Evolutionary conservation across 2,888 invertebrate genomes (phyloP).

Genomic region (Nycteola revayana): DNA sequence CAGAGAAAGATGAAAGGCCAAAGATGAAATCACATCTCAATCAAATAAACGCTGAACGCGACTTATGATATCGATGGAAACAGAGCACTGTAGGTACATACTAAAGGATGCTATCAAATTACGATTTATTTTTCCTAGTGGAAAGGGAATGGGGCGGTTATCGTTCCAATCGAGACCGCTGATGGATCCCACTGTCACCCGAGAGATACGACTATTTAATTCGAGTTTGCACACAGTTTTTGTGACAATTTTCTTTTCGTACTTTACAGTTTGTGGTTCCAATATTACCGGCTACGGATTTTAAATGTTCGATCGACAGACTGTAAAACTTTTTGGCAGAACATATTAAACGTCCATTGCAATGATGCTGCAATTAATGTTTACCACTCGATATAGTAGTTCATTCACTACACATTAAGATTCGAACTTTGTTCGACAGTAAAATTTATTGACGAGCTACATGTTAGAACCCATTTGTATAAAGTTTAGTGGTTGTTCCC

Average conservation of each 20-base stretch:
- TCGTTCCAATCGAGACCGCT: slow-evolving; percentile 60
- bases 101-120: slow-evolving; percentile 51
- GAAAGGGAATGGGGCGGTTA: slow-evolving; percentile 38
- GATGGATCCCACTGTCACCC: slow-evolving; percentile 70
- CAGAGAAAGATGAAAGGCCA: too few species aligned
- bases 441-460: not conserved
- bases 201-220: slow-evolving; percentile 72
- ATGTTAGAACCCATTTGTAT: slow-evolving; percentile 6
- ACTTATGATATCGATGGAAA: too few species aligned
- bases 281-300: slow-evolving; percentile 25
- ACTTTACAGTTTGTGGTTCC: slow-evolving; percentile 42
- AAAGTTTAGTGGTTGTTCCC: slow-evolving; percentile 12
- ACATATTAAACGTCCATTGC: not conserved
- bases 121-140: slow-evolving; percentile 54
- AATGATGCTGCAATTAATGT: too few species aligned
- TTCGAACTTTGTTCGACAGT: too few species aligned
- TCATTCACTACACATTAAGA: too few species aligned
- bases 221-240: slow-evolving; percentile 67
- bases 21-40: too few species aligned
- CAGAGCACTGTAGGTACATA: not conserved
- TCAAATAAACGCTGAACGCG: too few species aligned
- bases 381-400: too few species aligned
- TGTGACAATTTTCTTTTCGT: slow-evolving; percentile 49
- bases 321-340: slow-evolving; percentile 15
- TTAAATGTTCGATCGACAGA: slow-evolving; percentile 40